A percentile compares a stretch with the other conserved stretches of the same genome.
phyloP scores from a whole-genome alignment of 1,140 invertebrate genomes.

The Drosophila santomea region DNA sequence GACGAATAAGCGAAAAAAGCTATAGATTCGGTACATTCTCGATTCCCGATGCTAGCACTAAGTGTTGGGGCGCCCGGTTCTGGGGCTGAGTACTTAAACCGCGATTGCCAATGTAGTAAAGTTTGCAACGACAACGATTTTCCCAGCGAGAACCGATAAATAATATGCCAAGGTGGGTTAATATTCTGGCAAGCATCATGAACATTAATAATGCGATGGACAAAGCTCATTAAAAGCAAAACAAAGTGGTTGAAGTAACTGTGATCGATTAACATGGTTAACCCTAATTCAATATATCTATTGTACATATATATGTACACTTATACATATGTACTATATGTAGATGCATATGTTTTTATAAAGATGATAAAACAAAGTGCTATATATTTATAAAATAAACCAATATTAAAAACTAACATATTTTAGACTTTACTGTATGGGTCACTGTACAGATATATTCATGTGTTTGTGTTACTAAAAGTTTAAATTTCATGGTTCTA shows the following conservation, averaged over 20 bases:
- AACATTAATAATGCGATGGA: background rate
- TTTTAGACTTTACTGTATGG: too few species aligned
- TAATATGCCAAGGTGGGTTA: conserved; percentile 69
- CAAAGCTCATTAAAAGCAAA: background rate
- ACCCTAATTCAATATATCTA: background rate
- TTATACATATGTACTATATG: background rate
- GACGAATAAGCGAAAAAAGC: background rate
- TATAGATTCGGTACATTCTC: background rate
- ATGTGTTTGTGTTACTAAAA: background rate
- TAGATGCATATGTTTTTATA: background rate
- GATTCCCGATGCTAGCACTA: conserved; percentile 37
- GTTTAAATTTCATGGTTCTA: conserved; percentile 1
- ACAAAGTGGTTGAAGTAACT: background rate
- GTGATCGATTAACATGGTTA: background rate
- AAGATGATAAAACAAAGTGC: too few species aligned
- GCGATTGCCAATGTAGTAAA: conserved; percentile 15
- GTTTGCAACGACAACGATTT: conserved; percentile 56
- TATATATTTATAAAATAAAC: too few species aligned
- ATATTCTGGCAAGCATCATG: background rate
- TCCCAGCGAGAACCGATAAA: conserved; percentile 53
- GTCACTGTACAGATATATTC: background rate
- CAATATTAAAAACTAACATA: too few species aligned
- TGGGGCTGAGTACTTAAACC: conserved; percentile 12
- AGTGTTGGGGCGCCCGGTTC: conserved; percentile 19
- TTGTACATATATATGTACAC: background rate